Evolutionary conservation across 2,797 vertebrate genomes (phyloP), one percentile per base, ranked within the genome.

Genomic region (Parauchenoglanis ngamensis): DNA sequence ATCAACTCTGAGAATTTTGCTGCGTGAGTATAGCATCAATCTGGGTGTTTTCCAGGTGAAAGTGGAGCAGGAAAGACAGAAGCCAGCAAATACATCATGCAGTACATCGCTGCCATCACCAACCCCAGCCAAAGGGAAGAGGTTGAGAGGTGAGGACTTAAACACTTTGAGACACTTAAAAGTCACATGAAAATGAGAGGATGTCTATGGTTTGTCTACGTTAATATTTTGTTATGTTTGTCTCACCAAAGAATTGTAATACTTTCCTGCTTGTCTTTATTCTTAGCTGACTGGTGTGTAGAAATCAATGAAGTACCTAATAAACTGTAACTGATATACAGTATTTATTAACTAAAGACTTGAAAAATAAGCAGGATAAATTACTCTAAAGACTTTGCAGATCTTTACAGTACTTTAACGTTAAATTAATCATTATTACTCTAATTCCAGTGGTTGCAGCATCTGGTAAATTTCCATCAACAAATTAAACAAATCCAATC

Each of bases 41-140:
- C 1, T 68, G 19, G 35, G 40, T 88, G 49, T 86, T 83, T 77
- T 44, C 2, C 89, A 99, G 97, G 98, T 6, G 98, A 99, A 93
- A 99, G 98, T 0, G 98, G 98, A 0, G 97, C 98, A 0, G 98
- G 98, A 68, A 98, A 99, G 94, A 99, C 98, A 0, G 98, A 99
- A 89, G 97, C 98, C 61, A 98, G 98, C 90, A 99, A 98, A 90
- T 97, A 97, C 91, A 98, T 98, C 93, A 98, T 98, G 98, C 97
- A 98, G 90, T 99, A 98, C 88, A 98, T 98, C 0, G 97, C 98
- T 0, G 98, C 98, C 1, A 97, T 99, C 93, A 98, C 98, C 8
- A 99, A 98, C 92, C 97, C 97, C 2, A 95, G 90, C 87, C 97
- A 97, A 92, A 94, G 97, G 49, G 96, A 92, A 0, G 98, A 98